A percentile compares a stretch with the other conserved stretches of the same genome.
Conservation (phyloP, 2,888 invertebrate species). For the Campoletis raptor region DNA sequence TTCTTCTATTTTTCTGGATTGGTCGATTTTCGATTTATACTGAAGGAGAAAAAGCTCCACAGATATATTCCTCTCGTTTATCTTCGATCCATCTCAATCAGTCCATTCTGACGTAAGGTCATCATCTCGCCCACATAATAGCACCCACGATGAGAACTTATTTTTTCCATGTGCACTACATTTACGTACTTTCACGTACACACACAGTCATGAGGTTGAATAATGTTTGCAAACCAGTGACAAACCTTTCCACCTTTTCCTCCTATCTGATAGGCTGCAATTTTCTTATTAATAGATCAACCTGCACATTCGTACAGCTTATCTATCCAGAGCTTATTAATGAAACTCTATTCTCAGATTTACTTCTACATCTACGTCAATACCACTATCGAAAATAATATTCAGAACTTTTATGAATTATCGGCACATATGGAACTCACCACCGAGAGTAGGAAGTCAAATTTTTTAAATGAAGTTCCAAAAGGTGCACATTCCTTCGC, state of each 20-base stretch:
- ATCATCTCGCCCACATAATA: slow-evolving; percentile 40
- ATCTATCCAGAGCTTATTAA: slow-evolving; percentile 20
- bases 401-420: not conserved
- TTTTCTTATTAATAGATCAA: slow-evolving; percentile 44
- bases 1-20: not conserved
- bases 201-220: not conserved
- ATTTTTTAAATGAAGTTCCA: slow-evolving; percentile 12
- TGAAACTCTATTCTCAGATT: slow-evolving; percentile 12
- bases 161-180: slow-evolving; percentile 2
- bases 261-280: not conserved
- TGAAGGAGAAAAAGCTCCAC: not conserved
- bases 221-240: not conserved
- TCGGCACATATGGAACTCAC: too few species aligned
- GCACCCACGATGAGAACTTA: slow-evolving; percentile 37
- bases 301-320: slow-evolving; percentile 19
- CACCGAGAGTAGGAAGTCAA: slow-evolving; percentile 11
- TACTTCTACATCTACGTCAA: not conserved
- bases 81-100: slow-evolving; percentile 44
- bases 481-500: not conserved
- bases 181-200: not conserved
- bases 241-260: slow-evolving; percentile 24
- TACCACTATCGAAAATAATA: slow-evolving; percentile 1
- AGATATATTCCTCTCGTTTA: slow-evolving; percentile 24
- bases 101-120: slow-evolving; percentile 42
- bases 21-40: slow-evolving; percentile 4